A percentile compares a stretch with the other conserved stretches of the same genome.
These are phyloP conservation scores for Oryzaephilus surinamensis DNA, from an alignment of 1,140 invertebrate genomes.

Conservation along the genomic window DNA sequence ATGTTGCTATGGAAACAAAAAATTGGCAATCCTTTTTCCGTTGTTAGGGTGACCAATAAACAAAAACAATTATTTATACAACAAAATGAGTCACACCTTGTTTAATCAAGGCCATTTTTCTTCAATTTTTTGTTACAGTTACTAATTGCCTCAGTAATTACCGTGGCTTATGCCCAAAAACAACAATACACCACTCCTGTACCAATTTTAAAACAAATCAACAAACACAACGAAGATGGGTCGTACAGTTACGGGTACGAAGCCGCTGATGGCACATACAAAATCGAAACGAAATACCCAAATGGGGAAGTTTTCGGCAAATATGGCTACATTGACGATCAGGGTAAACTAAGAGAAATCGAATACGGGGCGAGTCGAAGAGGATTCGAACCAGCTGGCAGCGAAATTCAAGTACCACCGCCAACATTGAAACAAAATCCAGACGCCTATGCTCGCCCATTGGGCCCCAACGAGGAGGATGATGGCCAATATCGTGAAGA, in stretches of 20 bases:
- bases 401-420: constrained; percentile 68
- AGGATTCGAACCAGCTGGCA: constrained; percentile 65
- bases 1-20: no score
- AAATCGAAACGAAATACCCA: constrained; percentile 79
- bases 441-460: constrained; percentile 38
- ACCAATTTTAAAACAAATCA: constrained; percentile 60
- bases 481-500: constrained; percentile 76
- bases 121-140: constrained; percentile 25
- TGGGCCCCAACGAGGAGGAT: constrained; percentile 57
- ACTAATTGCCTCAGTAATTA: constrained; percentile 21
- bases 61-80: constrained; percentile 11
- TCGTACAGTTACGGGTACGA: constrained; percentile 84
- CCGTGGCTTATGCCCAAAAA: constrained; percentile 21
- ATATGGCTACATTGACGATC: constrained; percentile 71
- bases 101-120: constrained; percentile 1
- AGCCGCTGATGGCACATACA: constrained; percentile 81
- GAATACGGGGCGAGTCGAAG: constrained; percentile 67
- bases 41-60: constrained; percentile 2
- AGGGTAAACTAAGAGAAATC: constrained; percentile 55
- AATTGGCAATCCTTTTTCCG: no score
- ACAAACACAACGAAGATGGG: constrained; percentile 71
- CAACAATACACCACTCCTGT: constrained; percentile 48
- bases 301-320: constrained; percentile 74
- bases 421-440: constrained; percentile 48
- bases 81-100: no score